Percentiles rank a stretch among this genome's conserved stretches.
Conservation (phyloP, 2,113 vertebrate genomes). For the Furnarius figulus region DNA sequence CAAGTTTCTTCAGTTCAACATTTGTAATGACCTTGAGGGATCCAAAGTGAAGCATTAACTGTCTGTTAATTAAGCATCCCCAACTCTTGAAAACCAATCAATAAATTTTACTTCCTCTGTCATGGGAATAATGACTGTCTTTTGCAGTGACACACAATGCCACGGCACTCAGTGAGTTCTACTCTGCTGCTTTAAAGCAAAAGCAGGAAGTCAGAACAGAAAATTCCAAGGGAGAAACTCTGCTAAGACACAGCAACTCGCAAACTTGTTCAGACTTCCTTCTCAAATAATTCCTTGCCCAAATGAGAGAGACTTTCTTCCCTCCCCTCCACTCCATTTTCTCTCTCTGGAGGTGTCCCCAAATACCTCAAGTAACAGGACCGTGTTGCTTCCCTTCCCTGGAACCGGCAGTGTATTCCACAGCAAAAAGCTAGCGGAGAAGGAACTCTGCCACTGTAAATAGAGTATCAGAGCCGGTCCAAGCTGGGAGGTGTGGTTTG, state of each 20-base stretch:
- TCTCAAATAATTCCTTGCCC: not conserved
- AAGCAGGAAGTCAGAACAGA: not conserved
- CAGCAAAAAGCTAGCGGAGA: not conserved
- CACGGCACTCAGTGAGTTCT: not conserved
- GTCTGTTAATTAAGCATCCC: not conserved
- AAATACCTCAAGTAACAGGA: not conserved
- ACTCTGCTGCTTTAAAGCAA: not conserved
- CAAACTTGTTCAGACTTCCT: not conserved
- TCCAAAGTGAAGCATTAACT: not conserved
- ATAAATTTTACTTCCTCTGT: not conserved
- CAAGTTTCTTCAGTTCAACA: not conserved
- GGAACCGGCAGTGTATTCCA: not conserved
- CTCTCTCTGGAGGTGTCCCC: not conserved
- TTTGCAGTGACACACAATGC: not conserved
- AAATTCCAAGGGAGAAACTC: slow-evolving; percentile 2
- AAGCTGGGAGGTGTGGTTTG: slow-evolving; percentile 43
- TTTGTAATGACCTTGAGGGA: not conserved
- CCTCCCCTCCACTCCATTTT: not conserved
- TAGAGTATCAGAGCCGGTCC: not conserved
- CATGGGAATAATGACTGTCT: fast-evolving
- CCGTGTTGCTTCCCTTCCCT: not conserved
- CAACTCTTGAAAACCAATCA: not conserved
- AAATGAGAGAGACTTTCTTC: not conserved
- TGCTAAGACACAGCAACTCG: not conserved
- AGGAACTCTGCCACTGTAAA: not conserved